These are phyloP conservation scores for Craseonycteris thonglongyai DNA, from an alignment of 2,113 vertebrate species.

Conservation along the genomic window DNA sequence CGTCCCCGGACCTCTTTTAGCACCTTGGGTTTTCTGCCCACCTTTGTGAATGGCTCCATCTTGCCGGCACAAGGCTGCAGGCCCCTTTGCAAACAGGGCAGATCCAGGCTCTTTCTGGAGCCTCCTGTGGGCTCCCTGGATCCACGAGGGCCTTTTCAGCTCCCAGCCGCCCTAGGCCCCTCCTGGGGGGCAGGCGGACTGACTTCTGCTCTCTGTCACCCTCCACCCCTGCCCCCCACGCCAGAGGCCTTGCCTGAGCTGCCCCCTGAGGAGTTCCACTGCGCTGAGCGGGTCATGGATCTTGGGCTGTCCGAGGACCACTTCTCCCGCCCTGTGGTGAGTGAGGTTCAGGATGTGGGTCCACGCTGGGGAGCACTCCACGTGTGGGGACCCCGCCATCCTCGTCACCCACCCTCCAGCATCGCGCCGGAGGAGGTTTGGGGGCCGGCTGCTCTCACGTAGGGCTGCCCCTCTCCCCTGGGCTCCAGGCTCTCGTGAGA, in stretches of 20 bases:
- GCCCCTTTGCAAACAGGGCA: not conserved
- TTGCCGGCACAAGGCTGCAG: no score
- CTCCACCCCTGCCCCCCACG: not conserved
- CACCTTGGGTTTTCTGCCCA: not conserved
- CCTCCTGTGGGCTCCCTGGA: not conserved
- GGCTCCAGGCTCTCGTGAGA: not conserved
- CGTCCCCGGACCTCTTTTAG: not conserved
- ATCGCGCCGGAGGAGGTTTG: not conserved
- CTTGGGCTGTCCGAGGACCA: constrained; percentile 94
- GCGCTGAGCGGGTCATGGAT: constrained; percentile 86
- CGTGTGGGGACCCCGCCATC: not conserved
- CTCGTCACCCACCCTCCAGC: not conserved
- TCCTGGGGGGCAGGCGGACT: not conserved
- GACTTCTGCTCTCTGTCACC: not conserved
- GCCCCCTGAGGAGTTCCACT: constrained; percentile 73
- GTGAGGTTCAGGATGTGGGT: constrained; percentile 72
- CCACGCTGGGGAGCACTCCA: not conserved
- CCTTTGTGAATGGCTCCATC: not conserved
- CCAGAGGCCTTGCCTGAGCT: constrained; percentile 81
- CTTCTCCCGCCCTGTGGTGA: constrained; percentile 93
- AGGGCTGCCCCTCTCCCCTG: not conserved
- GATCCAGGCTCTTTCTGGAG: not conserved
- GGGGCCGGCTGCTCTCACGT: not conserved
- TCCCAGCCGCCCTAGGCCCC: not conserved
- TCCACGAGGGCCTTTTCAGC: not conserved